Base-by-base conservation (phyloP, 1,140 invertebrate genomes). In the Neodiprion lecontei region DNA sequence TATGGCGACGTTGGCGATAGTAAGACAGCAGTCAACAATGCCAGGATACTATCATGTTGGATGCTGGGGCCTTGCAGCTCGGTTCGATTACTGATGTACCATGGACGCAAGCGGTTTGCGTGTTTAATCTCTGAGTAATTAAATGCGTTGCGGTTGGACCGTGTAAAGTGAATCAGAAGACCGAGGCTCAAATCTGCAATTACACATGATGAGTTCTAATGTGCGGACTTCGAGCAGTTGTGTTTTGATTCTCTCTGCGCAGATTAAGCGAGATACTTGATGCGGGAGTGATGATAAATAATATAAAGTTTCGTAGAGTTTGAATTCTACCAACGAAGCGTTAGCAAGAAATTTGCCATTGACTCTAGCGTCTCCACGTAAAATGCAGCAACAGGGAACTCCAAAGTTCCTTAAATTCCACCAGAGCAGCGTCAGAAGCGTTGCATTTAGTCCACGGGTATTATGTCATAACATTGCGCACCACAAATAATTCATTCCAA, bases 391-490 rank as follows among this genome's bases (percentile, higher is more conserved):
- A 78, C 88, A 90, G 81, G 89, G 89, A 61, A 88, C 83, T 47
- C 87, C 88, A 28, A 85, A 83, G 72, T 90, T 90, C 78, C 81
- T 90, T 9, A 88, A 88, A 75, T 86, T 82, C 73, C 89, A 90
- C 78, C 85, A 86, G 75, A 86, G 85, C 17, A 87, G 88, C 77
- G 89, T 90, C 12, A 82, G 88, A 72, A 86, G 87, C 67, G 89
- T 90, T 69, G 85, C 89, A 23, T 90, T 90, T 76, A 89, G 86
- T 84, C 89, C 89, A 68, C 82, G 84, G 81, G 89, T 90, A 82
- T 78, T 79, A 78, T 72, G 73, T 66, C 66, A 47, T 12, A 28
- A 66, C 8, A 72, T 73, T 50, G 11, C 2, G 14, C 40, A 48
- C 72, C 9, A 75, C 28, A 28, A 40, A 12, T 66, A 21, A 11